A percentile compares a stretch with the other conserved stretches of the same genome.
Conservation (phyloP, 2,797 vertebrate species). For the Moxostoma hubbsi region DNA sequence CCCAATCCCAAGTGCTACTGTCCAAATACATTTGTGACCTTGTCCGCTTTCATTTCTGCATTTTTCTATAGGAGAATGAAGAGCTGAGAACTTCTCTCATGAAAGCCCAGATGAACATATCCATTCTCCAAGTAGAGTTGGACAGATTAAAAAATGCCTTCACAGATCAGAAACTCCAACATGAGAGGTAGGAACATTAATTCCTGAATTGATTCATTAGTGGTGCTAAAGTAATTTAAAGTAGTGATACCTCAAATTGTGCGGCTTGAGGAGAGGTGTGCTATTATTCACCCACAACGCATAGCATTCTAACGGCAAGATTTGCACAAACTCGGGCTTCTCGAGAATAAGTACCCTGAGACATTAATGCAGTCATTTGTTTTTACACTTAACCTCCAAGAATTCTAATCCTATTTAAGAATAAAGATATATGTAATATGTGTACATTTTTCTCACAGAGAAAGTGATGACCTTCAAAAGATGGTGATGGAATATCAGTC, state of each 20-base stretch:
- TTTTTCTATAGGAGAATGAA: constrained; percentile 74
- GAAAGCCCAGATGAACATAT: constrained; percentile 67
- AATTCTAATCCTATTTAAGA: not conserved
- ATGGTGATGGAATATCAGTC: constrained; percentile 72
- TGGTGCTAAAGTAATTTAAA: no score
- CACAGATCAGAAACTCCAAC: constrained; percentile 69
- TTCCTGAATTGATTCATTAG: not conserved
- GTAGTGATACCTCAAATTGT: no score
- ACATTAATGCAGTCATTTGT: no score
- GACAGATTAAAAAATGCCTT: constrained; percentile 75
- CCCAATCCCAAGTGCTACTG: not conserved
- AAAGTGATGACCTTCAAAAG: constrained; percentile 67
- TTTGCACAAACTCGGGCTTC: not conserved
- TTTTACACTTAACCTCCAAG: not conserved
- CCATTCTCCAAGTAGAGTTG: constrained; percentile 74
- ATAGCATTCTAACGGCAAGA: no score
- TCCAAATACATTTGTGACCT: not conserved
- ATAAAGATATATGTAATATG: not conserved
- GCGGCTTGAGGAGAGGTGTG: no score
- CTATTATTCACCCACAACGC: no score
- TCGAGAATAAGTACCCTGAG: not conserved
- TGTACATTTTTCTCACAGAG: constrained; percentile 62
- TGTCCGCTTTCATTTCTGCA: not conserved
- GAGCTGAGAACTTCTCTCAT: constrained; percentile 64
- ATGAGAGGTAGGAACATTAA: constrained; percentile 67